Conservation (phyloP, 2,888 invertebrate species). For the Acronicta alni region DNA sequence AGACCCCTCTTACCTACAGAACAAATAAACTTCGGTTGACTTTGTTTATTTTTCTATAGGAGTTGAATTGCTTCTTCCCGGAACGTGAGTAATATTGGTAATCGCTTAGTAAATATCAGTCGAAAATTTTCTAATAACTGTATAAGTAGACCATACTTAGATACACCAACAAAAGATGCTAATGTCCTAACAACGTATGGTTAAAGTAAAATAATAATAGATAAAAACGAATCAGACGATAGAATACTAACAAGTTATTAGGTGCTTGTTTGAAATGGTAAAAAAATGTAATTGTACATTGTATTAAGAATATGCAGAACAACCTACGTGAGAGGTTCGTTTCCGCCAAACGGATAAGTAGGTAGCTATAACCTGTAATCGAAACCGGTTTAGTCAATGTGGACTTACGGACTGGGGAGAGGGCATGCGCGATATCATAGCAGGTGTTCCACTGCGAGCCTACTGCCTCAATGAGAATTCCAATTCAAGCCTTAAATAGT, state of each 20-base stretch:
- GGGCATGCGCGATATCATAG: constrained; percentile 87
- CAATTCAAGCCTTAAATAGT: constrained; percentile 79
- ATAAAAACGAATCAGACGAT: constrained; percentile 10
- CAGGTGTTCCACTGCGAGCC: constrained; percentile 85
- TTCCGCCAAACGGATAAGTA: constrained; percentile 88
- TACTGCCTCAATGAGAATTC: constrained; percentile 87
- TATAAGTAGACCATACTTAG: constrained; percentile 33
- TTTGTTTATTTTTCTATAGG: constrained; percentile 84
- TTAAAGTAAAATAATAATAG: constrained; percentile 31
- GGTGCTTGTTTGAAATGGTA: constrained; percentile 40
- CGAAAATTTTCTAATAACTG: constrained; percentile 57
- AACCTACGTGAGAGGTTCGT: constrained; percentile 79
- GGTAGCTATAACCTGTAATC: constrained; percentile 88
- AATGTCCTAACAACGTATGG: constrained; percentile 2
- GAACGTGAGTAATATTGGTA: constrained; percentile 80
- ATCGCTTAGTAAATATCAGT: constrained; percentile 79
- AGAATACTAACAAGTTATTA: constrained; percentile 26
- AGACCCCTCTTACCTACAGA: constrained; percentile 76
- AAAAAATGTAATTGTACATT: constrained; percentile 52
- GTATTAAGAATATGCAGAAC: constrained; percentile 74
- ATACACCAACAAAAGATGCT: constrained; percentile 20
- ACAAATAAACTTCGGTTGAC: constrained; percentile 82
- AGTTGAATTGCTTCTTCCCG: constrained; percentile 82
- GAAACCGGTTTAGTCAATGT: constrained; percentile 87
- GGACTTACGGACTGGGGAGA: constrained; percentile 84